Conservation (phyloP, 2,888 invertebrate genomes). For the Cheilosia impressa region DNA sequence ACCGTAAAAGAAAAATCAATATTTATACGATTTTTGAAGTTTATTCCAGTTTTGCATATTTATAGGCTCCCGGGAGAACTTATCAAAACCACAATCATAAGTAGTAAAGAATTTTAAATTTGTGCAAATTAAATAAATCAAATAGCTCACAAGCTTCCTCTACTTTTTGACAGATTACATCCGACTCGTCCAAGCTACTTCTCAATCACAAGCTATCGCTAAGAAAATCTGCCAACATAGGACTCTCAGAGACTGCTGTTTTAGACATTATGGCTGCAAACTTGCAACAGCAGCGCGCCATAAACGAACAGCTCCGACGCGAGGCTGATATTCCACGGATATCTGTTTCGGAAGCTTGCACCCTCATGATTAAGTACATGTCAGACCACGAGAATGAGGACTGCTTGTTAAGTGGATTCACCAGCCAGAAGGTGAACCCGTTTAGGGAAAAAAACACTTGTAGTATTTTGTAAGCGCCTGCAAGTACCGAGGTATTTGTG, state of each 20-base stretch:
- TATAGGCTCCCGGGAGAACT: slow-evolving; percentile 41
- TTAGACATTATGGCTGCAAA: slow-evolving; percentile 97
- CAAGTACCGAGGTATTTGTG: slow-evolving; percentile 25
- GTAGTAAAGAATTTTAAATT: slow-evolving; percentile 46
- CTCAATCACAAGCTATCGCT: slow-evolving; percentile 64
- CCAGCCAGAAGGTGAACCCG: slow-evolving; percentile 97
- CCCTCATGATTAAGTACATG: slow-evolving; percentile 95
- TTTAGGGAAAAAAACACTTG: slow-evolving; percentile 97
- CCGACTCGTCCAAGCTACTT: slow-evolving; percentile 5
- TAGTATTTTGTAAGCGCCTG: slow-evolving; percentile 87
- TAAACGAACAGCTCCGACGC: slow-evolving; percentile 96
- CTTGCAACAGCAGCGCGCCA: slow-evolving; percentile 94
- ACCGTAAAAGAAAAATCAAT: slow-evolving; percentile 59
- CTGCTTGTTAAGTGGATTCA: slow-evolving; percentile 95
- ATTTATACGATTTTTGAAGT: slow-evolving; percentile 61
- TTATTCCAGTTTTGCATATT: slow-evolving; percentile 68
- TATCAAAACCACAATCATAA: slow-evolving; percentile 27
- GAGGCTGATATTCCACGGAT: slow-evolving; percentile 95
- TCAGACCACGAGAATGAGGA: slow-evolving; percentile 96
- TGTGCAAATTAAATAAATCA: slow-evolving; percentile 7
- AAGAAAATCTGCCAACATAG: slow-evolving; percentile 80
- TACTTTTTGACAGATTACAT: slow-evolving; percentile 3
- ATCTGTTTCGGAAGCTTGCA: slow-evolving; percentile 91
- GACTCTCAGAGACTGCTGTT: slow-evolving; percentile 90
- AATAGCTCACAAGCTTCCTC: background rate